Conservation (phyloP, 2,888 invertebrate genomes). For the Aradus depressus region DNA sequence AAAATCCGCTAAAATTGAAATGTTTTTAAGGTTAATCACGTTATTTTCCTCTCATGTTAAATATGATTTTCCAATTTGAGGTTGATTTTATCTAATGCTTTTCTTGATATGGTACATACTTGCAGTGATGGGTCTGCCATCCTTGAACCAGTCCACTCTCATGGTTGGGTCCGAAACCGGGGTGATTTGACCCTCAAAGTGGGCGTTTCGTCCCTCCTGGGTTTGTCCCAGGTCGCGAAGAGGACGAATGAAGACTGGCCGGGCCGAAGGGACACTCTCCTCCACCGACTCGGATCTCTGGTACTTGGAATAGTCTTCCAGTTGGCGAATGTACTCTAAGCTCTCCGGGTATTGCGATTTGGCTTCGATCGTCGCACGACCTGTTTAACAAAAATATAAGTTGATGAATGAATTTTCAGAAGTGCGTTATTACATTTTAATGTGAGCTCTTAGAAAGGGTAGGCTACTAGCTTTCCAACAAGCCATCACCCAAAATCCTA, state of each 20-base stretch:
- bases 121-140: conserved; percentile 87
- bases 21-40: too few species aligned
- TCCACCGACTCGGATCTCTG: conserved; percentile 75
- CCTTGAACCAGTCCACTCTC: conserved; percentile 92
- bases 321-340: conserved; percentile 76
- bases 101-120: conserved; percentile 46
- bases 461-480: too few species aligned
- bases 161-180: conserved; percentile 88
- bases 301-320: conserved; percentile 82
- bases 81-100: too few species aligned
- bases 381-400: conserved; percentile 7
- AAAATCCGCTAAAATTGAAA: too few species aligned
- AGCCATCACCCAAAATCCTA: too few species aligned
- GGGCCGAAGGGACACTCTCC: conserved; percentile 58
- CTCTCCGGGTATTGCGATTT: conserved; percentile 84
- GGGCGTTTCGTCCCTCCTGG: conserved; percentile 82
- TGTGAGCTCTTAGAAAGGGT: neutral
- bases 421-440: neutral
- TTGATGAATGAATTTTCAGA: neutral
- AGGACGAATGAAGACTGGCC: conserved; percentile 79
- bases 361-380: conserved; percentile 69
- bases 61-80: too few species aligned
- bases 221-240: conserved; percentile 75
- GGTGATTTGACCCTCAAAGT: conserved; percentile 84
- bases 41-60: too few species aligned